Evolutionary conservation across 2,888 invertebrate species (phyloP).

Genomic region (Eristalis pertinax): DNA sequence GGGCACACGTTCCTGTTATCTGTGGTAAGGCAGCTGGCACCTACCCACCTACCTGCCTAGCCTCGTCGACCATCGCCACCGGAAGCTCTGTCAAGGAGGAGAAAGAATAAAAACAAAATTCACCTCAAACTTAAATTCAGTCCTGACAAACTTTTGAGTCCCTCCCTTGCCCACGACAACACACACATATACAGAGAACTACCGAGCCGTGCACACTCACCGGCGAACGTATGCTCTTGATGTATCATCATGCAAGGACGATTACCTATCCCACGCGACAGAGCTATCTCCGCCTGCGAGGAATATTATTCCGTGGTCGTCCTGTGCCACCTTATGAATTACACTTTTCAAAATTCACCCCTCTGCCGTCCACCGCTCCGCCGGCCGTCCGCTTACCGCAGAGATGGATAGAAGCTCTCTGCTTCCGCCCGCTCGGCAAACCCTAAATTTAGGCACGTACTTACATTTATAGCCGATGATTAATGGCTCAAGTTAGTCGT

Average conservation of each 20-base stretch:
- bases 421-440: slow-evolving; percentile 25
- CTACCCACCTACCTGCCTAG: too few relatives aligned
- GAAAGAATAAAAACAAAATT: not conserved
- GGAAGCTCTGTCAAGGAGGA: not conserved
- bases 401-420: not conserved
- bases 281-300: slow-evolving; percentile 12
- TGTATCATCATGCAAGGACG: slow-evolving; percentile 57
- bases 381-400: not conserved
- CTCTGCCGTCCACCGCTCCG: not conserved
- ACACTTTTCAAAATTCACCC: slow-evolving; percentile 64
- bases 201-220: not conserved
- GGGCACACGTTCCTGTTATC: too few relatives aligned
- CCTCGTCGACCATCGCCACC: too few relatives aligned
- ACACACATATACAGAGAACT: not conserved
- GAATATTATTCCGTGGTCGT: slow-evolving; percentile 39
- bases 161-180: slow-evolving; percentile 40
- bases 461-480: slow-evolving; percentile 49
- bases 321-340: slow-evolving; percentile 54
- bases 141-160: slow-evolving; percentile 57
- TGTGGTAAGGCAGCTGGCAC: too few relatives aligned
- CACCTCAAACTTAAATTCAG: slow-evolving; percentile 41
- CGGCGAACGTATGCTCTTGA: slow-evolving; percentile 34
- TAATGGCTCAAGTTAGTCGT: slow-evolving; percentile 68
- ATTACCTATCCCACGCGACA: slow-evolving; percentile 61
- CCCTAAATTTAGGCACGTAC: slow-evolving; percentile 56